Evolutionary conservation across 2,888 invertebrate genomes (phyloP), one percentile per base, ranked within the genome.

Genomic region (Pammene aurita): DNA sequence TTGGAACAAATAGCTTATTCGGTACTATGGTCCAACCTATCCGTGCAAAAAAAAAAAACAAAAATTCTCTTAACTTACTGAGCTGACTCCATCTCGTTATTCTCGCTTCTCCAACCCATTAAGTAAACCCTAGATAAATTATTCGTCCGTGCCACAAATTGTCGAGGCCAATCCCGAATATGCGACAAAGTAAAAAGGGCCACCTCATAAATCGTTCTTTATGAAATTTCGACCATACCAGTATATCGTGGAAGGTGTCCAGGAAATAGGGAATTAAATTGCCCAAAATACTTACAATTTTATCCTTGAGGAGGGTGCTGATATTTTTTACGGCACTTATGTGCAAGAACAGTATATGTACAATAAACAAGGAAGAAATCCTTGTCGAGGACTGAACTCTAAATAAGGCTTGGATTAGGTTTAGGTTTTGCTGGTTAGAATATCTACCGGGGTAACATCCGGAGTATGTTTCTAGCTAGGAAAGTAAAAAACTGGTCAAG

Each of bases 151-250:
- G 64, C 72, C 67, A n/a, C 62, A 72, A 72, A 72, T 68, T 66
- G 69, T 69, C 66, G 52, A 55, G 46, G 60, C 44, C 65, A 71
- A 68, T 71, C 58, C 60, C 14, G 26, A 55, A 68, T 70, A 72
- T 65, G 69, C 52, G 69, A 64, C 48, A 66, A 66, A 58, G 69
- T 67, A 63, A 60, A 68, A 71, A 69, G 65, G 72, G 67, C 63
- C 42, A 54, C 14, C 38, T 14, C 55, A 71, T 73, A 73, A 73
- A 73, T 73, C 71, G 63, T 67, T 62, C 70, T 70, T 69, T 69
- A 69, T 70, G 72, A 72, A 73, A 71, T 67, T 71, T 70, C 65
- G 66, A 60, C 71, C 72, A 69, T 71, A 72, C 62, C 73, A 57
- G 69, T 72, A 67, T 72, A 69, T 71, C 56, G 67, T 41, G 55